Conservation (phyloP, 1,140 invertebrate species). For the Cyclina sinensis region DNA sequence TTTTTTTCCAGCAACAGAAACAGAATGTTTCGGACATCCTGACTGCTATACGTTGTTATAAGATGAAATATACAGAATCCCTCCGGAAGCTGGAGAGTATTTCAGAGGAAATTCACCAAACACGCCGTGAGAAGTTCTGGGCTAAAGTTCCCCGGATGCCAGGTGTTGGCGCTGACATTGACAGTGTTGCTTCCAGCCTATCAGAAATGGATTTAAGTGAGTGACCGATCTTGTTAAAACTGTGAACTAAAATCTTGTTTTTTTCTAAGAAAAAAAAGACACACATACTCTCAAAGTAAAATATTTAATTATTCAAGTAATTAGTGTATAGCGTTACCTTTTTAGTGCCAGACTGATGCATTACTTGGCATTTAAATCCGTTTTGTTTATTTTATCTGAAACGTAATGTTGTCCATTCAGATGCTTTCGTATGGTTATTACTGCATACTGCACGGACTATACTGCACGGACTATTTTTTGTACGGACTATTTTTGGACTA, state of each 20-base stretch:
- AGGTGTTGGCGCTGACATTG: constrained; percentile 94
- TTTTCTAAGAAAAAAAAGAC: no score
- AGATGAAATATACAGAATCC: constrained; percentile 87
- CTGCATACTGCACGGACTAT: no score
- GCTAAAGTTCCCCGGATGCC: constrained; percentile 91
- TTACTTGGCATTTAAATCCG: no score
- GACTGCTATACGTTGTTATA: constrained; percentile 85
- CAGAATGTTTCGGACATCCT: constrained; percentile 86
- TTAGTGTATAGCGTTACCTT: no score
- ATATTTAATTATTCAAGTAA: no score
- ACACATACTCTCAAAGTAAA: no score
- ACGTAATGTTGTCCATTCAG: no score
- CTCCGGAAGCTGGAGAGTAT: constrained; percentile 88
- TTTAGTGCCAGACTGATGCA: no score
- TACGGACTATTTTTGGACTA: not conserved
- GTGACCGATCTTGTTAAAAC: no score
- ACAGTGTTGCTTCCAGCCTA: constrained; percentile 55
- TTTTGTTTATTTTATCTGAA: no score
- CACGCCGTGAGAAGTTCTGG: constrained; percentile 85
- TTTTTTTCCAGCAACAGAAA: constrained; percentile 85
- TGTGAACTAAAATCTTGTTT: no score
- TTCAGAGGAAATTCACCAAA: constrained; percentile 88
- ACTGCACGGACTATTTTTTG: not conserved
- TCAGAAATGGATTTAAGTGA: constrained; percentile 67
- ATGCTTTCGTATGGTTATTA: no score